Evolutionary conservation across 35 echinoderm and acorn worm genomes (phyloP).

Genomic region (Amphiura filiformis): DNA sequence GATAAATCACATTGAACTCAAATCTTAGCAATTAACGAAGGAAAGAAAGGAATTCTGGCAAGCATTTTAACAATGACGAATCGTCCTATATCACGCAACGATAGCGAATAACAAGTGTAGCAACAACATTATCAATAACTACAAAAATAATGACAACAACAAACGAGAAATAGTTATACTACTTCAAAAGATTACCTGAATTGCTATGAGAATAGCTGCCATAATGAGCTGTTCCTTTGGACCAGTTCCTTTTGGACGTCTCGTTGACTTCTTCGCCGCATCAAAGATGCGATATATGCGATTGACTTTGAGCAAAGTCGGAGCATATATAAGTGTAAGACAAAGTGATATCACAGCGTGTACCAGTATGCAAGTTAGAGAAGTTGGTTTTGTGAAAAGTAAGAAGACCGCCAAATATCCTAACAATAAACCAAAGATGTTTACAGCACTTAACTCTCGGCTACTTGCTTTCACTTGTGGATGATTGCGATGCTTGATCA

Average conservation of each 20-base stretch:
- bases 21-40: no score
- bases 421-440: background rate
- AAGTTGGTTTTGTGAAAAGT: background rate
- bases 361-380: background rate
- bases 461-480: conserved; percentile 14
- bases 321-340: background rate
- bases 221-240: conserved; percentile 4
- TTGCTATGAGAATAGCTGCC: background rate
- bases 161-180: no score
- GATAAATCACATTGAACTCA: no score
- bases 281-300: conserved; percentile 39
- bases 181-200: no score
- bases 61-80: no score
- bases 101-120: no score
- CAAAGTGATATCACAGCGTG: background rate
- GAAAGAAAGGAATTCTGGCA: no score
- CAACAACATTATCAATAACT: no score
- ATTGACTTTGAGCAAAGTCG: conserved; percentile 7
- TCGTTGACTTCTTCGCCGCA: background rate
- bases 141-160: no score
- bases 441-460: conserved; percentile 21
- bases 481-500: background rate
- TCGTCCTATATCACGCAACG: no score
- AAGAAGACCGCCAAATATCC: background rate
- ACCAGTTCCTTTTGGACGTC: background rate